Evolutionary conservation across 1,140 invertebrate genomes (phyloP).

Genomic region (Cydia fagiglandana): DNA sequence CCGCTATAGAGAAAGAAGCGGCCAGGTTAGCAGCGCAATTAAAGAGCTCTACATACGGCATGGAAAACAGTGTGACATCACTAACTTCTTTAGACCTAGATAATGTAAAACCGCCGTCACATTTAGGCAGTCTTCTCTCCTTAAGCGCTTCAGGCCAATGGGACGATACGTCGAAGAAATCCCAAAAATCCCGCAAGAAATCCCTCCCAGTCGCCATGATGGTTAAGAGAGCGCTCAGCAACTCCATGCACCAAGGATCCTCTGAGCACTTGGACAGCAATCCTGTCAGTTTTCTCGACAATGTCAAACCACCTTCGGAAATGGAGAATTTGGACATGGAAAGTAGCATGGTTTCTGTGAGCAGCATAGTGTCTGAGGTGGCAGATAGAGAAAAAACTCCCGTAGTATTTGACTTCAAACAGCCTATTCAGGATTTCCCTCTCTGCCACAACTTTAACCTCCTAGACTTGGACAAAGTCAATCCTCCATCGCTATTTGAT

Average conservation of each 20-base stretch:
- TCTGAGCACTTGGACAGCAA: slow-evolving; percentile 82
- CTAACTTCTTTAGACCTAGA: slow-evolving; percentile 84
- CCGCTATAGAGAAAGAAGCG: slow-evolving; percentile 85
- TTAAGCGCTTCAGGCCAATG: slow-evolving; percentile 80
- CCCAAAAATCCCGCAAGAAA: slow-evolving; percentile 80
- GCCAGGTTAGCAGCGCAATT: slow-evolving; percentile 84
- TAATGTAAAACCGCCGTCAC: slow-evolving; percentile 88
- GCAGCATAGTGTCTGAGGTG: slow-evolving; percentile 89
- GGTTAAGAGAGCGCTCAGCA: slow-evolving; percentile 84
- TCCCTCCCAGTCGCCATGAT: slow-evolving; percentile 84
- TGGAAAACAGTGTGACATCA: slow-evolving; percentile 81
- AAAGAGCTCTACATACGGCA: slow-evolving; percentile 68
- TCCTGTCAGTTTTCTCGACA: slow-evolving; percentile 83
- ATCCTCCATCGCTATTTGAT: slow-evolving; percentile 90
- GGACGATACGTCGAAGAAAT: slow-evolving; percentile 68
- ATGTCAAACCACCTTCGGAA: slow-evolving; percentile 89
- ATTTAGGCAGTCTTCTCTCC: slow-evolving; percentile 84
- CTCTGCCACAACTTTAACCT: slow-evolving; percentile 77
- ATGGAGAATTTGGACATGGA: slow-evolving; percentile 91
- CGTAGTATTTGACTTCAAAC: slow-evolving; percentile 78
- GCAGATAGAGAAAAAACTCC: slow-evolving; percentile 80
- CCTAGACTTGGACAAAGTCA: slow-evolving; percentile 87
- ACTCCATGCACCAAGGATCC: slow-evolving; percentile 80
- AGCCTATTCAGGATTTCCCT: slow-evolving; percentile 74
- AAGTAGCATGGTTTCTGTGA: slow-evolving; percentile 90